A percentile compares a stretch with the other conserved stretches of the same genome.
These are phyloP conservation scores for Pammene aurita DNA, from an alignment of 2,888 invertebrate species.

Conservation along the genomic window DNA sequence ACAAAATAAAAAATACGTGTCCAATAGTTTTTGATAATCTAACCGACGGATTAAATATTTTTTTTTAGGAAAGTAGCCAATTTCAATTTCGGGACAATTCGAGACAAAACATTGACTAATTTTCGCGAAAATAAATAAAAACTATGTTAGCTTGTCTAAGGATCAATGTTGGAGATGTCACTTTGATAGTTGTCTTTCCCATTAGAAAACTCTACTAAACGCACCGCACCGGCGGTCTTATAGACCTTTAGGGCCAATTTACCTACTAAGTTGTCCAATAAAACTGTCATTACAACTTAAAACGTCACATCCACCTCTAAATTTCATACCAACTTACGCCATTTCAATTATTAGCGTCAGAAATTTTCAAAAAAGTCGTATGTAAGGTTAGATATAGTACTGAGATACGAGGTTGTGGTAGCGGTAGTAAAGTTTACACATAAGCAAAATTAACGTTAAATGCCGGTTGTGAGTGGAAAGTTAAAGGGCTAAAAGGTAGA, in stretches of 20 bases:
- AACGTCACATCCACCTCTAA: neutral
- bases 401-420: neutral
- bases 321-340: neutral
- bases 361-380: neutral
- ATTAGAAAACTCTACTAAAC: too few relatives aligned
- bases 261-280: constrained; percentile 9
- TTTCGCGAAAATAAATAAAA: too few relatives aligned
- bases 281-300: neutral
- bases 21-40: too few relatives aligned
- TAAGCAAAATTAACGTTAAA: neutral
- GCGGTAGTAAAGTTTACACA: neutral
- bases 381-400: neutral
- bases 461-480: constrained; percentile 15
- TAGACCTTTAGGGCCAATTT: constrained; percentile 7
- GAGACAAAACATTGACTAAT: too few relatives aligned
- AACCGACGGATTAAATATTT: too few relatives aligned
- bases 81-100: too few relatives aligned
- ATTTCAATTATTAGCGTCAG: neutral
- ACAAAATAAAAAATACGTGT: too few relatives aligned
- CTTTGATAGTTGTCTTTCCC: too few relatives aligned
- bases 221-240: neutral
- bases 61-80: too few relatives aligned
- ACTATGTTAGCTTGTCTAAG: too few relatives aligned
- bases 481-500: constrained; percentile 2
- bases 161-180: too few relatives aligned